Percentiles rank a stretch among this genome's conserved stretches.
Conservation (phyloP, 2,888 invertebrate genomes). For the Phyto melanocephala region DNA sequence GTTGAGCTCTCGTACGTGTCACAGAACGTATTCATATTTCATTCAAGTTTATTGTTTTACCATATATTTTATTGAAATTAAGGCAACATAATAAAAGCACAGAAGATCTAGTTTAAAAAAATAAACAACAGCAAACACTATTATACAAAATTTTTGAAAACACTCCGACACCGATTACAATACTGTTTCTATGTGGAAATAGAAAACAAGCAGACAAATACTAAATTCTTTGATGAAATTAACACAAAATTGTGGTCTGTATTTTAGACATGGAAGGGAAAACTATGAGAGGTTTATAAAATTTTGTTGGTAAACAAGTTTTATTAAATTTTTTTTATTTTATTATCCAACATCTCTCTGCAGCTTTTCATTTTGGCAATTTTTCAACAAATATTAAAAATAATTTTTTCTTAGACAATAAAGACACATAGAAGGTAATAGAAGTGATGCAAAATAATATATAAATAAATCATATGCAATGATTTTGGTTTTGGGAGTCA, state of each 20-base stretch:
- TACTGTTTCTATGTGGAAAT: not conserved
- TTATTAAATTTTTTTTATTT: constrained; percentile 14
- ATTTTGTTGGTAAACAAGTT: constrained; percentile 48
- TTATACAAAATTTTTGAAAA: constrained; percentile 15
- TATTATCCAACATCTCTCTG: not conserved
- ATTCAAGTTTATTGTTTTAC: constrained; percentile 61
- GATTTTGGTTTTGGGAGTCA: not conserved
- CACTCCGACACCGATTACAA: not conserved
- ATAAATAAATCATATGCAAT: constrained; percentile 45
- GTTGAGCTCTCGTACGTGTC: constrained; percentile 60
- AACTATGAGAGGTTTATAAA: constrained; percentile 45
- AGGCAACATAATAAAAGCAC: not conserved
- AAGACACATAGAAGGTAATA: constrained; percentile 24
- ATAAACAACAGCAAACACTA: constrained; percentile 10
- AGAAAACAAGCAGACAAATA: not conserved
- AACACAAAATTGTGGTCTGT: constrained; percentile 15
- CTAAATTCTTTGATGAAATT: not conserved
- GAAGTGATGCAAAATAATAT: constrained; percentile 39
- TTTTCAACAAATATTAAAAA: constrained; percentile 39
- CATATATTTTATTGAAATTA: constrained; percentile 20
- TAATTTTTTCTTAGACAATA: not conserved
- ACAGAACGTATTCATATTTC: constrained; percentile 62
- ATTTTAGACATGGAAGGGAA: not conserved
- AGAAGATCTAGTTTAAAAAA: not conserved
- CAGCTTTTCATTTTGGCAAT: constrained; percentile 42